A percentile compares a stretch with the other conserved stretches of the same genome.
Conservation (phyloP, 2,113 vertebrate genomes). For the Uria lomvia region DNA sequence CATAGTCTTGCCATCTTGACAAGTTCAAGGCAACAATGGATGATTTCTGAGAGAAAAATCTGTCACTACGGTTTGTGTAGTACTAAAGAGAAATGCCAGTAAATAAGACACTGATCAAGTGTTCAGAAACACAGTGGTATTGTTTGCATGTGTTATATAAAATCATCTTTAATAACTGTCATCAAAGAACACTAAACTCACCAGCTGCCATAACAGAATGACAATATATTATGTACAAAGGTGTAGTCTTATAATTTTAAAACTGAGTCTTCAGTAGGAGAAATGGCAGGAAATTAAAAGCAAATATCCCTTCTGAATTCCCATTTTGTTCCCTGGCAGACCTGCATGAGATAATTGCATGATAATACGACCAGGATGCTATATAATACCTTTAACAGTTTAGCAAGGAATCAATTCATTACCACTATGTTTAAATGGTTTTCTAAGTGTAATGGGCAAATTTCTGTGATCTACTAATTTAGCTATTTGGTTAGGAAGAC, state of each 20-base stretch:
- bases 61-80: not conserved
- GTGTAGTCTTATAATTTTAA: not conserved
- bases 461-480: not conserved
- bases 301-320: not conserved
- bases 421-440: not conserved
- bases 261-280: not conserved
- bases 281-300: not conserved
- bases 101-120: slow-evolving; percentile 12
- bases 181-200: not conserved
- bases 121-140: not conserved
- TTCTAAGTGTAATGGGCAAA: not conserved
- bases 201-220: not conserved
- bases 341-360: not conserved
- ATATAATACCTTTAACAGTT: not conserved
- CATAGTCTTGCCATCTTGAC: not conserved
- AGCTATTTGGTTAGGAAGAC: not conserved
- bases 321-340: not conserved
- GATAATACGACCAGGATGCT: not conserved
- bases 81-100: not conserved
- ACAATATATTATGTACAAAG: not conserved
- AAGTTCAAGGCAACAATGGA: slow-evolving; percentile 11
- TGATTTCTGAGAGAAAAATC: slow-evolving; percentile 12
- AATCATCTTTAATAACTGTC: not conserved
- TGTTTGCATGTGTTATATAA: not conserved
- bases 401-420: not conserved